Evolutionary conservation across 2,797 vertebrate species (phyloP).

Genomic region (Enteromius fasciolatus): DNA sequence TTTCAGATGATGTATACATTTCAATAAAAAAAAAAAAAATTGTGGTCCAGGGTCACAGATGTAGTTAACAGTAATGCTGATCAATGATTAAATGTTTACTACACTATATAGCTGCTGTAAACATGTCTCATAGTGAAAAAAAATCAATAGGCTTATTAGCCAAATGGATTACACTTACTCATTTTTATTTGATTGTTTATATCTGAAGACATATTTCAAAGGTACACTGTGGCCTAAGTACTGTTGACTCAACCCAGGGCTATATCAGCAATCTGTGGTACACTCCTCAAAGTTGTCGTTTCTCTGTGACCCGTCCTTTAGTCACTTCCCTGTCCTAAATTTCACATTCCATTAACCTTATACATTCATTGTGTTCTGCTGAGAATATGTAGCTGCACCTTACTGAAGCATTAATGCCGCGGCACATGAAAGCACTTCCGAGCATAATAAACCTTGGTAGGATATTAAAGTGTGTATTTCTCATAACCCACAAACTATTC

Average conservation of each 20-base stretch:
- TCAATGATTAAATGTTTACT: not conserved
- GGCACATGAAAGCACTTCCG: not conserved
- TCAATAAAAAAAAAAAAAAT: no score
- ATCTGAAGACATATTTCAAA: not conserved
- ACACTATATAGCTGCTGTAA: not conserved
- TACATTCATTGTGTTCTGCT: not conserved
- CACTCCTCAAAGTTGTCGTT: not conserved
- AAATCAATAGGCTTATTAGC: not conserved
- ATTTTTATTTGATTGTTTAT: not conserved
- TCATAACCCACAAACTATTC: not conserved
- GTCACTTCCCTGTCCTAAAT: constrained; percentile 26
- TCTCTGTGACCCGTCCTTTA: not conserved
- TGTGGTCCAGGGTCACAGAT: not conserved
- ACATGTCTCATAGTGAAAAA: constrained; percentile 2
- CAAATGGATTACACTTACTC: constrained; percentile 4
- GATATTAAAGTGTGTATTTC: not conserved
- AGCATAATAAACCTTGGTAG: not conserved
- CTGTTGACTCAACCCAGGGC: not conserved
- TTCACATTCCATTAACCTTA: constrained; percentile 21
- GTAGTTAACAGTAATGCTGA: not conserved
- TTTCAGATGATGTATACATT: no score
- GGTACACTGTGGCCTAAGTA: not conserved
- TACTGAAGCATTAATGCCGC: not conserved
- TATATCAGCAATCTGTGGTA: constrained; percentile 5
- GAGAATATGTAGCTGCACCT: constrained; percentile 16